Percentiles rank a stretch among this genome's conserved stretches.
These are phyloP conservation scores for Adrianichthys oophorus DNA, from an alignment of 2,797 vertebrate genomes.

Conservation along the genomic window DNA sequence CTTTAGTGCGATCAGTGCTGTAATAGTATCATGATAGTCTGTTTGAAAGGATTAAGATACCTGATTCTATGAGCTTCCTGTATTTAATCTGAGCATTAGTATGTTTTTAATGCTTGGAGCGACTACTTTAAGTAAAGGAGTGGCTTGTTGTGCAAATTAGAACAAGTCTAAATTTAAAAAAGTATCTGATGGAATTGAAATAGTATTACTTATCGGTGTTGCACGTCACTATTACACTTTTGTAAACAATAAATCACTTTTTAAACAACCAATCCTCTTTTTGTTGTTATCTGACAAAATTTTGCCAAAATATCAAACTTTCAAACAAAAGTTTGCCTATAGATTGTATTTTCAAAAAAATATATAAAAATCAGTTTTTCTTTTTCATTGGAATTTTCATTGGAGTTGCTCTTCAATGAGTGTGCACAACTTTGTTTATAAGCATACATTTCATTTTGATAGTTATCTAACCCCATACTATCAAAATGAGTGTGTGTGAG, in stretches of 20 bases:
- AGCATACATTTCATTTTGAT: too few species aligned
- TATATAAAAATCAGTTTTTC: too few species aligned
- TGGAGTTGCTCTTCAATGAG: too few species aligned
- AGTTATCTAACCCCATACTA: too few species aligned
- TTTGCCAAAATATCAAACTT: background rate
- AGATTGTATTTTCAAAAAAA: too few species aligned
- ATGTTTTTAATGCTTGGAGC: constrained; percentile 34
- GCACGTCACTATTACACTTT: too few species aligned
- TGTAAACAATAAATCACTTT: too few species aligned
- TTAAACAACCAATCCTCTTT: background rate
- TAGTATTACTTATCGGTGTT: too few species aligned
- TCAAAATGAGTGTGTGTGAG: too few species aligned
- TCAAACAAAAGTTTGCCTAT: too few species aligned
- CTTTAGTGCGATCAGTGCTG: constrained; percentile 33
- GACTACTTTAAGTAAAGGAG: constrained; percentile 6
- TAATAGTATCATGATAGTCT: constrained; percentile 47
- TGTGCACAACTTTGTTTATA: too few species aligned
- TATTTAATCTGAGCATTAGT: constrained; percentile 62
- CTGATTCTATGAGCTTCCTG: constrained; percentile 41
- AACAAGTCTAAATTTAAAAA: constrained; percentile 22
- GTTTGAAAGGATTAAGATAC: constrained; percentile 62
- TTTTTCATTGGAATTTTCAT: too few species aligned
- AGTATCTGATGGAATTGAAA: background rate
- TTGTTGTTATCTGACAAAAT: background rate
- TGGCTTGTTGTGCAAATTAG: constrained; percentile 22